Evolutionary conservation across 2,888 invertebrate genomes (phyloP).

Genomic region (Hemaris fuciformis): DNA sequence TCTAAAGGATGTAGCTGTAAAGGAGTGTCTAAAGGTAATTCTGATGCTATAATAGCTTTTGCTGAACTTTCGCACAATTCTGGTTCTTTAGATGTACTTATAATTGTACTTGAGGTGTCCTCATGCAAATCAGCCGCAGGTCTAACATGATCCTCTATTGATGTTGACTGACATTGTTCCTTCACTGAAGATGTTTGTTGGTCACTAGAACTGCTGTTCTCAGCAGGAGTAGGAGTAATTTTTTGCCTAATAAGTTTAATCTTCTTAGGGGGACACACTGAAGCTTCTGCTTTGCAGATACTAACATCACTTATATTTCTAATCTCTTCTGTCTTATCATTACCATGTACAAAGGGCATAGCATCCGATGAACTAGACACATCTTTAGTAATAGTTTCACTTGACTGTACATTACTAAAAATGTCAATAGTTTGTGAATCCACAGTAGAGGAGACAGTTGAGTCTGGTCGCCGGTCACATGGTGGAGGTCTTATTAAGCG

Average conservation of each 20-base stretch:
- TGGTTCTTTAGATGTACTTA: slow-evolving; percentile 30
- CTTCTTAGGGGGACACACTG: slow-evolving; percentile 68
- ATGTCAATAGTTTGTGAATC: slow-evolving; percentile 57
- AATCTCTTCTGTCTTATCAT: slow-evolving; percentile 68
- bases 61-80: neutral
- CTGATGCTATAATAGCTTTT: neutral
- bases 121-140: slow-evolving; percentile 30
- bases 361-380: slow-evolving; percentile 77
- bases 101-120: slow-evolving; percentile 35
- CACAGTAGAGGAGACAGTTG: slow-evolving; percentile 74
- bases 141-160: slow-evolving; percentile 41
- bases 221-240: slow-evolving; percentile 47
- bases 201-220: slow-evolving; percentile 38
- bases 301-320: slow-evolving; percentile 73
- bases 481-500: slow-evolving; percentile 67
- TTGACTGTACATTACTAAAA: slow-evolving; percentile 44
- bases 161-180: slow-evolving; percentile 68
- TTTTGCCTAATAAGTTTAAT: slow-evolving; percentile 76
- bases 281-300: slow-evolving; percentile 78
- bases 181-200: slow-evolving; percentile 34
- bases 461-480: slow-evolving; percentile 67
- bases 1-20: neutral
- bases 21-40: neutral
- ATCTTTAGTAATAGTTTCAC: slow-evolving; percentile 65
- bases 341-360: slow-evolving; percentile 61